Conservation (phyloP, 2,888 invertebrate genomes). For the Strigamia maritima region DNA sequence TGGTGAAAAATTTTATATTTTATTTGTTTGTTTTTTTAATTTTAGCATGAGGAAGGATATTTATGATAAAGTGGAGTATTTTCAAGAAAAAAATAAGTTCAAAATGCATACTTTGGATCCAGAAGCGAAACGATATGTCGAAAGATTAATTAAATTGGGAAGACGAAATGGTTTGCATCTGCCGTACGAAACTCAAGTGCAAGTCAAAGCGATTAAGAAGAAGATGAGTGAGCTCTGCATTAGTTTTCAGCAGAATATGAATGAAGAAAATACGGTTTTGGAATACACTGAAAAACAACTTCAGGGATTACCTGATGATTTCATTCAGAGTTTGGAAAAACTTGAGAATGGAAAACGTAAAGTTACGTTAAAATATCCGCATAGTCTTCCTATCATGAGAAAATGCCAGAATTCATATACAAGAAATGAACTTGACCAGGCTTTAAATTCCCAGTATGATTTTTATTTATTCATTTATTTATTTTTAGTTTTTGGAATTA, state of each 20-base stretch:
- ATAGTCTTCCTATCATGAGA: slow-evolving; percentile 56
- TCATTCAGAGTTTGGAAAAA: slow-evolving; percentile 48
- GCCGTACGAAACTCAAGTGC: slow-evolving; percentile 50
- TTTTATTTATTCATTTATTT: not conserved
- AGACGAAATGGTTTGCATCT: slow-evolving; percentile 56
- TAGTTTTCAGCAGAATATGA: slow-evolving; percentile 54
- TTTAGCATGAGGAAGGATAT: slow-evolving; percentile 55
- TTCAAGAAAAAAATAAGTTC: slow-evolving; percentile 46
- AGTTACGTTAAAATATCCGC: slow-evolving; percentile 56
- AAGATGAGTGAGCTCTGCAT: slow-evolving; percentile 53
- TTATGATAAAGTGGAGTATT: slow-evolving; percentile 53
- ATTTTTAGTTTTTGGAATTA: not conserved
- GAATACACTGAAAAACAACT: slow-evolving; percentile 54
- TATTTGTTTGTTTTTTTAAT: not conserved
- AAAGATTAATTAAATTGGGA: slow-evolving; percentile 53
- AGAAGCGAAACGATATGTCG: slow-evolving; percentile 53
- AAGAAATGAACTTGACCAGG: slow-evolving; percentile 51
- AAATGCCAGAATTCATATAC: slow-evolving; percentile 54
- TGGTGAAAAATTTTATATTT: not conserved
- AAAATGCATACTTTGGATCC: slow-evolving; percentile 46
- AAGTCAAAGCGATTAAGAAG: slow-evolving; percentile 54
- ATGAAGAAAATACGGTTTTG: slow-evolving; percentile 55
- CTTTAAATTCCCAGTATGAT: slow-evolving; percentile 52
- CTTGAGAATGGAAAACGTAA: slow-evolving; percentile 52
- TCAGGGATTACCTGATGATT: slow-evolving; percentile 49